These are phyloP conservation scores for Apostichopus leukothele DNA, from an alignment of 53 echinoderm and acorn worm genomes.

Conservation along the genomic window DNA sequence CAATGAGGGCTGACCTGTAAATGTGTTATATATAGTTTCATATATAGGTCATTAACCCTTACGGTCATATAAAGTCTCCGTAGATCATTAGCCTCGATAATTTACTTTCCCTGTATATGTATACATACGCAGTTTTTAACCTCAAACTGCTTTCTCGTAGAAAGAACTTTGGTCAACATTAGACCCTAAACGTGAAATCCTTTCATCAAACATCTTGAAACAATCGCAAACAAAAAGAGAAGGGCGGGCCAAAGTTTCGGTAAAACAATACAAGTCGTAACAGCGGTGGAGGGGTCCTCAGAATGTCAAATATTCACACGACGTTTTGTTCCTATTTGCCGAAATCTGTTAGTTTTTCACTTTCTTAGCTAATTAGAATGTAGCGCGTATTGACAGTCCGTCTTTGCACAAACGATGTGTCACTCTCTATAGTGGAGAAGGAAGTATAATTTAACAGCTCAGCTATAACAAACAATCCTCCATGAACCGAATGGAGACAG, in stretches of 20 bases:
- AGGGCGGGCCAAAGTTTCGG: slow-evolving; percentile 23
- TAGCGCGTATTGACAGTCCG: slow-evolving; percentile 24
- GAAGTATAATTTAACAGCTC: background rate
- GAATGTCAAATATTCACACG: slow-evolving; percentile 15
- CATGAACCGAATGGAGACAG: too few species aligned
- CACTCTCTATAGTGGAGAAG: background rate
- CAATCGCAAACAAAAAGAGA: slow-evolving; percentile 34
- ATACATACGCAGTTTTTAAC: background rate
- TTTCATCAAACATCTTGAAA: slow-evolving; percentile 36
- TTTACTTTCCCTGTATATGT: background rate
- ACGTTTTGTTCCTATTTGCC: slow-evolving; percentile 14
- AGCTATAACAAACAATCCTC: background rate
- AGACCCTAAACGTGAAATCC: slow-evolving; percentile 19
- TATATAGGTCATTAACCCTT: background rate
- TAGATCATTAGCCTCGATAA: background rate
- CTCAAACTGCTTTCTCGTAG: background rate
- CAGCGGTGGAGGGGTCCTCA: slow-evolving; percentile 3
- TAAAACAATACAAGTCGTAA: slow-evolving; percentile 16
- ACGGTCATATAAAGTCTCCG: background rate
- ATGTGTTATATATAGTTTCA: too few species aligned
- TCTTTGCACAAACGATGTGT: slow-evolving; percentile 3
- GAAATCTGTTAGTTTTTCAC: slow-evolving; percentile 35
- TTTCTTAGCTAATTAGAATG: slow-evolving; percentile 36
- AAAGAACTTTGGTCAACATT: slow-evolving; percentile 31
- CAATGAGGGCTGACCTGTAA: too few species aligned